These are phyloP conservation scores for Hirudo medicinalis DNA, from an alignment of 1,140 invertebrate species.

Conservation along the genomic window DNA sequence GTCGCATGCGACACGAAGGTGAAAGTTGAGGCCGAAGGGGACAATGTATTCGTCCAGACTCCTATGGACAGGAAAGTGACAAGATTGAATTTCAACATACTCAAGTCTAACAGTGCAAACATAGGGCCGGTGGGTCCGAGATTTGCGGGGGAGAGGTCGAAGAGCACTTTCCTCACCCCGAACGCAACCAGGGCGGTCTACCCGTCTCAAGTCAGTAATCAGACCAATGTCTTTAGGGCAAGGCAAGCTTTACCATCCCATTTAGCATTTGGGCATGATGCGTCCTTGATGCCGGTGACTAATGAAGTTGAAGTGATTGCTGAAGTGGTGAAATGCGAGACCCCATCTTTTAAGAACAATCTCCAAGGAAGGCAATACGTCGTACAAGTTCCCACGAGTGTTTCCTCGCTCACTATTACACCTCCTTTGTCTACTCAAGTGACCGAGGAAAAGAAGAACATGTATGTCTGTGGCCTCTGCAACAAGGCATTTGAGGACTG, in stretches of 20 bases:
- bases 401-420: neutral
- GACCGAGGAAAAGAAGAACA: neutral
- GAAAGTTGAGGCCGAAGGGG: neutral
- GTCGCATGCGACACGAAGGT: constrained; percentile 6
- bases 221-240: neutral
- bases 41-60: too few relatives aligned
- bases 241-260: neutral
- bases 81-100: neutral
- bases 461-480: constrained; percentile 7
- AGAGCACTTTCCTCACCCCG: too few relatives aligned
- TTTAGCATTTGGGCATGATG: neutral
- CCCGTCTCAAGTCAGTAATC: too few relatives aligned
- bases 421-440: neutral
- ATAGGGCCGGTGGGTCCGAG: too few relatives aligned
- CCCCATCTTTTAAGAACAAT: neutral
- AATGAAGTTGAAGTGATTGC: neutral
- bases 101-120: neutral
- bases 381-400: neutral
- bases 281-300: neutral
- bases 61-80: neutral
- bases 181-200: too few relatives aligned
- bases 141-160: too few relatives aligned
- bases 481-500: constrained; percentile 4
- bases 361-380: neutral
- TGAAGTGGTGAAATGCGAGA: neutral